Conservation (phyloP, 2,113 vertebrate species). For the Poecilia latipinna region DNA sequence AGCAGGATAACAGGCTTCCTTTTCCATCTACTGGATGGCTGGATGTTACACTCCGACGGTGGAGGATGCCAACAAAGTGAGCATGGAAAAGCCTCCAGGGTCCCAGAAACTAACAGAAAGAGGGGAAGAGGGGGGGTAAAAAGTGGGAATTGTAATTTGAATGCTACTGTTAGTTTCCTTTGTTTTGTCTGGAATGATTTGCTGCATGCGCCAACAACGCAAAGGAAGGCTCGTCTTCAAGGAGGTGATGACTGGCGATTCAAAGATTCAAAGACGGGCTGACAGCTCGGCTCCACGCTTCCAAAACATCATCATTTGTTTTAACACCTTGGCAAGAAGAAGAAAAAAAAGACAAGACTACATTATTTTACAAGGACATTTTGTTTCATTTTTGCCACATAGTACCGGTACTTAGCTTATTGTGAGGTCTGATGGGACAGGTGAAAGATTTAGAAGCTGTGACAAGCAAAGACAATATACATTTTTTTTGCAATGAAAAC, state of each 20-base stretch:
- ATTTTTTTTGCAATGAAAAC: background rate
- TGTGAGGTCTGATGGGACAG: slow-evolving; percentile 5
- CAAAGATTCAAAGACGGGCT: slow-evolving; percentile 17
- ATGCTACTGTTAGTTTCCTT: slow-evolving; percentile 34
- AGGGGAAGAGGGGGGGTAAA: background rate
- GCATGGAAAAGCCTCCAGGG: slow-evolving; percentile 48
- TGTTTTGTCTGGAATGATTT: slow-evolving; percentile 24
- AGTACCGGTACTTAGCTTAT: slow-evolving; percentile 11
- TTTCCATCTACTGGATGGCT: slow-evolving; percentile 51
- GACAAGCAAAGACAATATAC: background rate
- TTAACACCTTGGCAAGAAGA: slow-evolving; percentile 7
- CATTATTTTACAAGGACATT: slow-evolving; percentile 7
- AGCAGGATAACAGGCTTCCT: slow-evolving; percentile 52
- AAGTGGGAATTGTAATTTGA: slow-evolving; percentile 30
- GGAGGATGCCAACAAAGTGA: slow-evolving; percentile 54
- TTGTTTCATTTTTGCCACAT: slow-evolving; percentile 28
- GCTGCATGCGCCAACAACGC: slow-evolving; percentile 24
- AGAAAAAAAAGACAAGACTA: background rate
- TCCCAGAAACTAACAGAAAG: slow-evolving; percentile 40
- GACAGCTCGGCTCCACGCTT: slow-evolving; percentile 20
- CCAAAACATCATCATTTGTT: slow-evolving; percentile 43
- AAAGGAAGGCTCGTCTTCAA: slow-evolving; percentile 26
- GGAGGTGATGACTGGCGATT: slow-evolving; percentile 52
- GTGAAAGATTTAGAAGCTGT: slow-evolving; percentile 25
- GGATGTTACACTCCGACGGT: slow-evolving; percentile 57